phyloP scores from a whole-genome alignment of 2,888 invertebrate species.

The Margaritifera margaritifera region DNA sequence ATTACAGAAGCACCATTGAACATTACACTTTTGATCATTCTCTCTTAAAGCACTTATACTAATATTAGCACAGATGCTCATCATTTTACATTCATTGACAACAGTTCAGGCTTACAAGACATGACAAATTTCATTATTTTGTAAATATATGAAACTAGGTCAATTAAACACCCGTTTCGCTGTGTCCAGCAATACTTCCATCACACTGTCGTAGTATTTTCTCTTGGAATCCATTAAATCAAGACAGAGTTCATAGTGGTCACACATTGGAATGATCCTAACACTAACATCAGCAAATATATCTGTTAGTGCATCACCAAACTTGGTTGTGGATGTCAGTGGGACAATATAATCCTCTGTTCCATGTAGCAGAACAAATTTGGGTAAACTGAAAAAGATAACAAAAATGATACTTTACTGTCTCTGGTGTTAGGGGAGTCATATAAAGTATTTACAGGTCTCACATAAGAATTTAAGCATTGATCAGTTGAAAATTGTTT shows the following conservation, averaged over 20 bases:
- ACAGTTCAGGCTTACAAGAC: too few species aligned
- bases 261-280: constrained; percentile 63
- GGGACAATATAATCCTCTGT: constrained; percentile 64
- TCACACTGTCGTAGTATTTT: constrained; percentile 52
- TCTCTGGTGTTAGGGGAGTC: background rate
- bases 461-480: too few species aligned
- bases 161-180: constrained; percentile 36
- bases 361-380: constrained; percentile 65
- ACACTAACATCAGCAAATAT: constrained; percentile 52
- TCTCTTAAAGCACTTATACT: too few species aligned
- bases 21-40: too few species aligned
- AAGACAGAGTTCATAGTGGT: constrained; percentile 63
- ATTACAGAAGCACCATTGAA: too few species aligned
- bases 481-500: too few species aligned
- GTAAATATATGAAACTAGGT: background rate
- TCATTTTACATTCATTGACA: too few species aligned
- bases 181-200: constrained; percentile 56
- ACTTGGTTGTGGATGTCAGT: constrained; percentile 51
- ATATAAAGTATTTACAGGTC: too few species aligned
- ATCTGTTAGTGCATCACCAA: constrained; percentile 57
- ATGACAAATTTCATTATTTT: too few species aligned
- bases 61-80: too few species aligned
- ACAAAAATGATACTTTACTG: background rate
- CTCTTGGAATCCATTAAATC: constrained; percentile 61
- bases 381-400: constrained; percentile 59